Base-by-base conservation (phyloP, 2,888 invertebrate species). In the Latrodectus elegans region DNA sequence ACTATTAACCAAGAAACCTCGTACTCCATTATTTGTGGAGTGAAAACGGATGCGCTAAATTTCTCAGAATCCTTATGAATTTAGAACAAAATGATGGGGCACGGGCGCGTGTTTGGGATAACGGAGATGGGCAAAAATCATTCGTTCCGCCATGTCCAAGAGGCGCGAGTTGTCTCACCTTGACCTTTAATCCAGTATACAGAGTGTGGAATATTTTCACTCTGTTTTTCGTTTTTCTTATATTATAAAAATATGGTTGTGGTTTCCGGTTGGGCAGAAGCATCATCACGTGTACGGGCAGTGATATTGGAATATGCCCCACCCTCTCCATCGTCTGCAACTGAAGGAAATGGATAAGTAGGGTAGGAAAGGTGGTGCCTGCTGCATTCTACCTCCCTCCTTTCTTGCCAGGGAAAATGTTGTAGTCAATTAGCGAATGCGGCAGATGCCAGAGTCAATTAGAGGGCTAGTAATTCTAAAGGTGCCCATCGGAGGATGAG, bases 361-460 rank as follows among this genome's bases (percentile, higher is more conserved):
- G 38, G 6, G 38, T 38, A 2, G 38, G 38, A 6, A 6, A 38
- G 38, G 38, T 38, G 38, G 38, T 38, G 38, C 38, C 38, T 4
- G 38, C 38, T 38, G 38, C 38, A 38, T 38, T 6, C 4, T 0
- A 4, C 38, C 38, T 6, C 38, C 38, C 38, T 6, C 38, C 38
- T 6, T 6, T 3, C 38, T 38, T 1, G 38, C 38, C 1, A 38
- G 4, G 26, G 65, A 38, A n/a, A 52, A 26, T 38, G 17, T 9
- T 68, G 60, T 67, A 49, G 74, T 82, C 82, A 82, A 82, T 82
- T 82, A 82, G 74, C 17, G 73, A 80, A 71, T 14, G 80, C 67
- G 67, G 81, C 73, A 75, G 82, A 75, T 74, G 82, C 82, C 74
- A 68, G 11, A 38, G 38, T 68, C 74, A 68, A 82, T 82, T 74